Conservation (phyloP, 2,797 vertebrate genomes). For the Micrastur ruficollis region DNA sequence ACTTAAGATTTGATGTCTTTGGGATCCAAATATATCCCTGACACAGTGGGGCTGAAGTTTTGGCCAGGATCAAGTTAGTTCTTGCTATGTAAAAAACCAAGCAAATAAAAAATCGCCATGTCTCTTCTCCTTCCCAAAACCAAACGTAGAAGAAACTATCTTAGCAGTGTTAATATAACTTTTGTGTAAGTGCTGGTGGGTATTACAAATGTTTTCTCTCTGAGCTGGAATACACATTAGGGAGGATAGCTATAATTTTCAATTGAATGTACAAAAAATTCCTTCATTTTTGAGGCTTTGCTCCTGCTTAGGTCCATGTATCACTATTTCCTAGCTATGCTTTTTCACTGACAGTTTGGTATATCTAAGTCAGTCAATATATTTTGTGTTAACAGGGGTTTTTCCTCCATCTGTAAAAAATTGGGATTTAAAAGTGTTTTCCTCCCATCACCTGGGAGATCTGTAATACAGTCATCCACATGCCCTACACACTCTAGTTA, state of each 20-base stretch:
- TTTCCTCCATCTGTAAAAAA: neutral
- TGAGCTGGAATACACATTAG: neutral
- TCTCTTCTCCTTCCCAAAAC: neutral
- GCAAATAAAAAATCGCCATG: neutral
- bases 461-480: neutral
- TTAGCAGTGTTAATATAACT: neutral
- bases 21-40: neutral
- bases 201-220: neutral
- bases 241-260: neutral
- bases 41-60: neutral
- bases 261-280: neutral
- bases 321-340: neutral
- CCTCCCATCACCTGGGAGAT: neutral
- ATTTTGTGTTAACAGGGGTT: neutral
- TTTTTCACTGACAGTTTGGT: neutral
- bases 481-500: neutral
- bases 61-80: neutral
- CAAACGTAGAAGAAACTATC: neutral
- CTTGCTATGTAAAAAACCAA: neutral
- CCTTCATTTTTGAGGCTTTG: neutral
- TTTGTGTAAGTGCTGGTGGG: neutral
- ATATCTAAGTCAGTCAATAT: neutral
- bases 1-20: neutral
- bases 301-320: neutral
- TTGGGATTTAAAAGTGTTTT: neutral